These are phyloP conservation scores for Dryomyza anilis DNA, from an alignment of 2,888 invertebrate genomes.

Conservation along the genomic window DNA sequence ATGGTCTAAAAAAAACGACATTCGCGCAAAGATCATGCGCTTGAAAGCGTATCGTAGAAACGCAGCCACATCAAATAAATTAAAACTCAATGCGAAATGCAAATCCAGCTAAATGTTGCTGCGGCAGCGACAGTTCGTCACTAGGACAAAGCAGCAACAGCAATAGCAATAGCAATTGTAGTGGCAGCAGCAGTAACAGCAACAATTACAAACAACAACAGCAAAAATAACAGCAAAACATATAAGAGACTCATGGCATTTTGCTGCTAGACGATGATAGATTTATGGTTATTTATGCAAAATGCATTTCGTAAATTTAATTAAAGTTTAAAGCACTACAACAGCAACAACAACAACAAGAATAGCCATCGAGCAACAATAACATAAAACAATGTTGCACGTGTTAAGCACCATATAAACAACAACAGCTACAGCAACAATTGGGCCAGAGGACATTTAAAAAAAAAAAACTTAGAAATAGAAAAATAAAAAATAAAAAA, in stretches of 20 bases:
- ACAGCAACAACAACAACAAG: background rate
- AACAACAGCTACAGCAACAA: background rate
- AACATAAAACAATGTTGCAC: conserved; percentile 14
- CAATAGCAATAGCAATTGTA: background rate
- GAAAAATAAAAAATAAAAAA: too few relatives aligned
- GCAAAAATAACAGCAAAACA: background rate
- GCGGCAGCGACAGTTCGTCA: background rate
- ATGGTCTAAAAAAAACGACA: background rate
- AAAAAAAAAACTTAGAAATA: too few relatives aligned
- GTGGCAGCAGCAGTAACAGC: background rate
- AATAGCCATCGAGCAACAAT: background rate
- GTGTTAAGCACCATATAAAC: background rate
- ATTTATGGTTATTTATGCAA: conserved; percentile 35
- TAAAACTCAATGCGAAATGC: conserved; percentile 16
- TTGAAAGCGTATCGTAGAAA: background rate
- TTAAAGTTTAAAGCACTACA: conserved; percentile 25
- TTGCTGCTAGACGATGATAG: conserved; percentile 28
- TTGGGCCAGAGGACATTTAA: too few relatives aligned
- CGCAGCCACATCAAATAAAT: conserved; percentile 8
- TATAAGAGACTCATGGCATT: background rate
- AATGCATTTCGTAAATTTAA: conserved; percentile 33
- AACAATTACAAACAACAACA: background rate
- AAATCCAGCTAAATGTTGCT: background rate
- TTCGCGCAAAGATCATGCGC: background rate
- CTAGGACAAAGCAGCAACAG: background rate